Percentiles rank a stretch among this genome's conserved stretches.
Conservation (phyloP, 2,888 invertebrate species). For the Thera britannica region DNA sequence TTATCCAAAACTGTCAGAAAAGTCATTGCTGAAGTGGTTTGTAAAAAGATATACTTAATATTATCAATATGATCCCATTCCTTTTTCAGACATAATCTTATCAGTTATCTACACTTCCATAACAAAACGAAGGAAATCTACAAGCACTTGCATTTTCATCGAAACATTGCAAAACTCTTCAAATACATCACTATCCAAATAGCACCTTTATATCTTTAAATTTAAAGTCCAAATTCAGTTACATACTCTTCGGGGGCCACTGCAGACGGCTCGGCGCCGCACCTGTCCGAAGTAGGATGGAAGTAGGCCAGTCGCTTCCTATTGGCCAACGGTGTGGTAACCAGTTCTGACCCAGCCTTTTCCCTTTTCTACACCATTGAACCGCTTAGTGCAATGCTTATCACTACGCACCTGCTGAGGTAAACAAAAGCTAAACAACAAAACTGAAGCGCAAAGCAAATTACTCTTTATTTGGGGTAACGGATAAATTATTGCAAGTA, state of each 20-base stretch:
- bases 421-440: not conserved
- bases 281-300: slow-evolving; percentile 52
- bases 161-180: slow-evolving; percentile 8
- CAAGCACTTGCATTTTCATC: slow-evolving; percentile 7
- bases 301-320: slow-evolving; percentile 40
- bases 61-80: not conserved
- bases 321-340: slow-evolving; percentile 43
- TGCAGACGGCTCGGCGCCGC: slow-evolving; percentile 70
- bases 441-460: not conserved
- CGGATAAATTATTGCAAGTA: no score
- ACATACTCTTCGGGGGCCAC: not conserved
- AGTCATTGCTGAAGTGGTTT: not conserved
- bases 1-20: not conserved
- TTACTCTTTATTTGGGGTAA: no score
- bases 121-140: slow-evolving; percentile 1
- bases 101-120: not conserved
- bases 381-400: slow-evolving; percentile 17
- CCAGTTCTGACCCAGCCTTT: slow-evolving; percentile 41
- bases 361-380: slow-evolving; percentile 34
- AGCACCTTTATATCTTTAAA: not conserved
- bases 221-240: slow-evolving; percentile 21
- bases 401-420: slow-evolving; percentile 4
- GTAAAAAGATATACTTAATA: not conserved
- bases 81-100: not conserved
- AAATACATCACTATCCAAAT: not conserved